Percentiles rank a stretch among this genome's conserved stretches.
phyloP scores from a whole-genome alignment of 37 sponge, comb jelly and placozoan species.

The Eunapius fragilis region DNA sequence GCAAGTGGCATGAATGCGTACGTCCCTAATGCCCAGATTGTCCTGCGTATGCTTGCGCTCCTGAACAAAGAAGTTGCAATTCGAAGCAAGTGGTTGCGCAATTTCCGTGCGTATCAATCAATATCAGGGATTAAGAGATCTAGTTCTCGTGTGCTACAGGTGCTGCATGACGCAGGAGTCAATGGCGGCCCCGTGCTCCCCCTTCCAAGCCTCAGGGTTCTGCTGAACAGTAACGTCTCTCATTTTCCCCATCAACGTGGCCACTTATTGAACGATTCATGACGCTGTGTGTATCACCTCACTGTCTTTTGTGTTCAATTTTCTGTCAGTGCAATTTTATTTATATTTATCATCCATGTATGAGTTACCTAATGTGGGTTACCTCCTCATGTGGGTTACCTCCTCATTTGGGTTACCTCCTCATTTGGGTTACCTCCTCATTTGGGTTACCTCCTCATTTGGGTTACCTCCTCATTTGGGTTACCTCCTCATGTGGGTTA shows the following conservation, averaged over 20 bases:
- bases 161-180: constrained; percentile 46
- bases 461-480: too few species aligned
- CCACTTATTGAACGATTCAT: background rate
- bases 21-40: constrained; percentile 17
- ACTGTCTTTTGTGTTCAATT: background rate
- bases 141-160: constrained; percentile 3
- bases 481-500: too few species aligned
- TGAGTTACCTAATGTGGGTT: too few species aligned
- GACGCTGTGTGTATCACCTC: background rate
- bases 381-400: too few species aligned
- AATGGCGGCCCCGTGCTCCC: background rate
- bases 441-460: too few species aligned
- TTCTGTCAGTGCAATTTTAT: too few species aligned
- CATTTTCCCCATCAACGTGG: background rate
- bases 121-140: constrained; percentile 22
- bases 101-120: constrained; percentile 19
- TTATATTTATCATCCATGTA: too few species aligned
- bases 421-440: too few species aligned
- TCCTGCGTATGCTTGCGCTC: constrained; percentile 36
- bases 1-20: constrained; percentile 21
- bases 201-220: background rate
- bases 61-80: constrained; percentile 34
- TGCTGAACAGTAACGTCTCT: background rate
- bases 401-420: too few species aligned
- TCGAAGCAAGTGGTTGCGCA: constrained; percentile 44